phyloP scores from a whole-genome alignment of 2,113 vertebrate genomes.

The Nicator chloris region DNA sequence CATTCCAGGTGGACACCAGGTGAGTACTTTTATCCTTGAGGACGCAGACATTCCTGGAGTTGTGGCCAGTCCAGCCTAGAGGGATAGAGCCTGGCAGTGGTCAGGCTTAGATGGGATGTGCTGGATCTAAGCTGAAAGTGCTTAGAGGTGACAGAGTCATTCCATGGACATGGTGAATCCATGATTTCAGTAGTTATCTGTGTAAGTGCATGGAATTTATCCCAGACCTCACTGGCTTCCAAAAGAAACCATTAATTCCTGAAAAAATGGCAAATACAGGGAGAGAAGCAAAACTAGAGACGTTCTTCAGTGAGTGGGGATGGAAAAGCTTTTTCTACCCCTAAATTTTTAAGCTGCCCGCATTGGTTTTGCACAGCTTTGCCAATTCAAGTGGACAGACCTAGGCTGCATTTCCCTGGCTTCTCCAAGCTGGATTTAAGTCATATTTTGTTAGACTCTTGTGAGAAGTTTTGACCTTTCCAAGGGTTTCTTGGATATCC shows the following conservation, averaged over 20 bases:
- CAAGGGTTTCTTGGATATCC: not conserved
- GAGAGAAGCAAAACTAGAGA: not conserved
- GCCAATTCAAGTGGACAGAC: not conserved
- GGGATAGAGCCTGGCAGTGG: not conserved
- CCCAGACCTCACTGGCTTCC: not conserved
- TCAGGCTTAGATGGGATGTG: not conserved
- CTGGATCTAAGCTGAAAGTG: not conserved
- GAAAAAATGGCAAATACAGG: not conserved
- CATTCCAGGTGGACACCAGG: not conserved
- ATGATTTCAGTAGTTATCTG: not conserved
- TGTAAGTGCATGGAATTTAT: not conserved
- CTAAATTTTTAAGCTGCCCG: not conserved
- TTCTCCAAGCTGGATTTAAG: not conserved
- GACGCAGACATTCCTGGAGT: not conserved
- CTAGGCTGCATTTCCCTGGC: not conserved
- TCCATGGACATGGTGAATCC: not conserved
- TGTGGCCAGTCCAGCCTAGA: not conserved
- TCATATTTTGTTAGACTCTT: not conserved
- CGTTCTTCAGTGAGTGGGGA: not conserved
- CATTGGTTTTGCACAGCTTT: not conserved
- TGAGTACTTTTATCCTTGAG: not conserved
- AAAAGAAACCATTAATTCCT: not conserved
- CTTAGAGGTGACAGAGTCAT: rapidly evolving
- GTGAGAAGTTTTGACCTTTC: not conserved
- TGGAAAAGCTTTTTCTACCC: not conserved